Percentiles rank a stretch among this genome's conserved stretches.
phyloP scores from a whole-genome alignment of 1,140 invertebrate species.

The Araneus ventricosus region DNA sequence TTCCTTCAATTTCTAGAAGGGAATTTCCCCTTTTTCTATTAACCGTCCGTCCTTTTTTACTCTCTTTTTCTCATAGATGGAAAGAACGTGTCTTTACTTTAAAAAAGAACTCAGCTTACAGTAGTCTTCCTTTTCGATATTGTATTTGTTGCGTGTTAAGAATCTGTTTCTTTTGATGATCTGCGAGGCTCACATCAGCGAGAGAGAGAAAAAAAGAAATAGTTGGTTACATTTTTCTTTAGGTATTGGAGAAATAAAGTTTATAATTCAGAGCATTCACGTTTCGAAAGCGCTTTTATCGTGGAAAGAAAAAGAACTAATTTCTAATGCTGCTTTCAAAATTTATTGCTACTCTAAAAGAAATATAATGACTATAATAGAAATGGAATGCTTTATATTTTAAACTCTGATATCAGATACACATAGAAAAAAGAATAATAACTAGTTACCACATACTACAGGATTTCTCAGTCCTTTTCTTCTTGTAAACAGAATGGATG shows the following conservation, averaged over 20 bases:
- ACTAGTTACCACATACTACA: too few relatives aligned
- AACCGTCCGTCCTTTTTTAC: not conserved
- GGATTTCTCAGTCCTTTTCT: too few relatives aligned
- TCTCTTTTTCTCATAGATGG: not conserved
- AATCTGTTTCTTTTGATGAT: conserved; percentile 42
- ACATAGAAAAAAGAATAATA: too few relatives aligned
- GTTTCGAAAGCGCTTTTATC: not conserved
- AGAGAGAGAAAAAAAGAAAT: not conserved
- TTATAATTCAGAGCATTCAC: not conserved
- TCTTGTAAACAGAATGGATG: too few relatives aligned
- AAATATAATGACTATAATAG: too few relatives aligned
- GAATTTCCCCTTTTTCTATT: not conserved
- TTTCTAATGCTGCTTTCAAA: too few relatives aligned
- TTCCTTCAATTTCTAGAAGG: conserved; percentile 12
- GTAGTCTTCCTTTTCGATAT: not conserved
- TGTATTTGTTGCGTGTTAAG: conserved; percentile 56
- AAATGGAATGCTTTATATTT: too few relatives aligned
- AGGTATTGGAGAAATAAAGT: not conserved
- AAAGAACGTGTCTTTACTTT: not conserved
- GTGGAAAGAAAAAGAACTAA: not conserved
- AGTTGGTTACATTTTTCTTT: not conserved
- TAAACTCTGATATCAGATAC: too few relatives aligned
- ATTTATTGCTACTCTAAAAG: too few relatives aligned
- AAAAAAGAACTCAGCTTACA: not conserved
- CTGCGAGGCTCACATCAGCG: not conserved